Conservation (phyloP, 2,888 invertebrate species). For the Halictus ligatus region DNA sequence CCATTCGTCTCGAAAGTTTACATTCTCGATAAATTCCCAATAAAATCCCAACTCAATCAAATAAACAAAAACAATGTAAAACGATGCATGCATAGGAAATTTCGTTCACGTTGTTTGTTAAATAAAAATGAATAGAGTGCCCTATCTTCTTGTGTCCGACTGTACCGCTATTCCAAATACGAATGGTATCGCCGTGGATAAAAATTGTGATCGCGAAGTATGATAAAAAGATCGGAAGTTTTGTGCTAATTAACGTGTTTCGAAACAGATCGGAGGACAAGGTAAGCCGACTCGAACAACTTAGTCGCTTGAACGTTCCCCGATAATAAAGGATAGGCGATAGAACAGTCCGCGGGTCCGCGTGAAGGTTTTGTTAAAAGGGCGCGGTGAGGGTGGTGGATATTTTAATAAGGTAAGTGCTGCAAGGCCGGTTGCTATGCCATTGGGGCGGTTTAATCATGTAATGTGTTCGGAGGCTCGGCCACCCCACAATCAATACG, state of each 20-base stretch:
- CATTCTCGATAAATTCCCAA: too few relatives aligned
- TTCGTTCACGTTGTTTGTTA: too few relatives aligned
- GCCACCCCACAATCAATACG: constrained; percentile 82
- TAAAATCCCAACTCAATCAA: too few relatives aligned
- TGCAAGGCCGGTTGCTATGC: constrained; percentile 80
- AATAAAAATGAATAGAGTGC: neutral
- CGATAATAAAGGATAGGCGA: constrained; percentile 54
- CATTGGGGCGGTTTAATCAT: constrained; percentile 83
- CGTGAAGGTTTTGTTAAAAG: constrained; percentile 69
- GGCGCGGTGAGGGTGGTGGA: constrained; percentile 76
- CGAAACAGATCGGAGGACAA: neutral
- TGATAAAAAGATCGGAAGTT: neutral
- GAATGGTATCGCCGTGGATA: neutral
- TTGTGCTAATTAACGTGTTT: neutral
- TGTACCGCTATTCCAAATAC: neutral
- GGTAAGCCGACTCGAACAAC: constrained; percentile 7
- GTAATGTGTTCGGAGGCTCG: constrained; percentile 83
- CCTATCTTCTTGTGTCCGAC: neutral
- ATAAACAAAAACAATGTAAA: too few relatives aligned
- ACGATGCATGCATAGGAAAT: too few relatives aligned
- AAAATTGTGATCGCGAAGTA: neutral
- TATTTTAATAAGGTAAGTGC: constrained; percentile 85
- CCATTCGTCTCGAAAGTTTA: too few relatives aligned
- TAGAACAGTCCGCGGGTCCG: constrained; percentile 59
- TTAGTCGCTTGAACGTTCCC: constrained; percentile 46